These are phyloP conservation scores for Tipula vernalis DNA, from an alignment of 2,888 invertebrate genomes.

Conservation along the genomic window DNA sequence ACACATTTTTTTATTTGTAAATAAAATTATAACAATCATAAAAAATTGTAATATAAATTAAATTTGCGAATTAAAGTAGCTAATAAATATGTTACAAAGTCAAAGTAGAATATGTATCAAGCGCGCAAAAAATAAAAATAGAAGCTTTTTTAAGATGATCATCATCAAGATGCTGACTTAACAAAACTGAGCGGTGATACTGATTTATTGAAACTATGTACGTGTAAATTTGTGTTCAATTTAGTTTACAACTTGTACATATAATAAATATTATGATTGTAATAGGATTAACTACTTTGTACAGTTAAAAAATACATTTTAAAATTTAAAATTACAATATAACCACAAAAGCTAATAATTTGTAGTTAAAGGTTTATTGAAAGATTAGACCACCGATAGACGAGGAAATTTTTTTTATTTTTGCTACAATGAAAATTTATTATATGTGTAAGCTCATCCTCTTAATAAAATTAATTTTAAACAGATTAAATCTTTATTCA, in stretches of 20 bases:
- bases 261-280: background rate
- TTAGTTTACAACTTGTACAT: background rate
- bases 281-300: background rate
- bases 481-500: too few species aligned
- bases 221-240: background rate
- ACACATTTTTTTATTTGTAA: background rate
- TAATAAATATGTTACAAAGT: background rate
- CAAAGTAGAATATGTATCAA: background rate
- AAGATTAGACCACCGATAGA: too few species aligned
- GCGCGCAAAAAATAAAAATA: background rate
- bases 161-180: background rate
- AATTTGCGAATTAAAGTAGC: background rate
- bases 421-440: too few species aligned
- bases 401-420: too few species aligned
- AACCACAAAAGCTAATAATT: too few species aligned
- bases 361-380: too few species aligned
- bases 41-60: background rate
- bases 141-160: background rate
- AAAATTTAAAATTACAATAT: too few species aligned
- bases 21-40: background rate
- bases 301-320: too few species aligned
- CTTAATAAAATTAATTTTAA: too few species aligned
- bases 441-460: too few species aligned
- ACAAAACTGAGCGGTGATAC: background rate
- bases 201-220: background rate